phyloP scores from a whole-genome alignment of 2,113 vertebrate species.

The Pygoscelis antarcticus region DNA sequence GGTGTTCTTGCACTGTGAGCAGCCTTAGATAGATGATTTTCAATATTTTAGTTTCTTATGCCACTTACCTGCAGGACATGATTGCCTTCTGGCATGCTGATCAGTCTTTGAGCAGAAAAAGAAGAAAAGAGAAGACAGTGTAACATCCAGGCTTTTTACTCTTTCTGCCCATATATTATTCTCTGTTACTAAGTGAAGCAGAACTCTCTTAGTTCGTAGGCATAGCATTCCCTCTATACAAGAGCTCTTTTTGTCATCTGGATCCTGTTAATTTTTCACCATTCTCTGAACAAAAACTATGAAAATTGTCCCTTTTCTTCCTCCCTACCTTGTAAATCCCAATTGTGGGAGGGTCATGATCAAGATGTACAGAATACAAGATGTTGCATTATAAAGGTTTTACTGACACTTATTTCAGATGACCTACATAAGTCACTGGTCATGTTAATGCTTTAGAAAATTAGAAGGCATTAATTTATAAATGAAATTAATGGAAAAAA shows the following conservation, averaged over 20 bases:
- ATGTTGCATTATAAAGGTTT: background rate
- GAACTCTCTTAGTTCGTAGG: background rate
- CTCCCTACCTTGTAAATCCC: background rate
- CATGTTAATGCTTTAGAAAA: conserved; percentile 3
- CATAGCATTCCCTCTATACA: background rate
- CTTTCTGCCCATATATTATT: background rate
- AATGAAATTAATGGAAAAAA: conserved; percentile 9
- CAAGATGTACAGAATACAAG: background rate
- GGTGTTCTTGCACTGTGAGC: background rate
- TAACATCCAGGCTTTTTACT: background rate
- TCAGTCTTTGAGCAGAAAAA: background rate
- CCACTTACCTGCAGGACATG: background rate
- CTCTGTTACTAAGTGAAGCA: background rate
- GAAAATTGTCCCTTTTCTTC: background rate
- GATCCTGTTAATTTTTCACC: background rate
- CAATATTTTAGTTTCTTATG: background rate
- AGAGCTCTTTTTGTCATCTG: background rate
- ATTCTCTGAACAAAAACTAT: background rate
- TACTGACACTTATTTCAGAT: background rate
- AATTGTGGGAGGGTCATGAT: background rate
- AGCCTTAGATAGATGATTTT: background rate
- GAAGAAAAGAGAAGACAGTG: background rate
- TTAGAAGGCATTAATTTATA: conserved; percentile 30
- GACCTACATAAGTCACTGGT: background rate
- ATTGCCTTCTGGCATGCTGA: background rate